phyloP scores from a whole-genome alignment of 1,140 invertebrate species.

The Arctopsyche grandis region DNA sequence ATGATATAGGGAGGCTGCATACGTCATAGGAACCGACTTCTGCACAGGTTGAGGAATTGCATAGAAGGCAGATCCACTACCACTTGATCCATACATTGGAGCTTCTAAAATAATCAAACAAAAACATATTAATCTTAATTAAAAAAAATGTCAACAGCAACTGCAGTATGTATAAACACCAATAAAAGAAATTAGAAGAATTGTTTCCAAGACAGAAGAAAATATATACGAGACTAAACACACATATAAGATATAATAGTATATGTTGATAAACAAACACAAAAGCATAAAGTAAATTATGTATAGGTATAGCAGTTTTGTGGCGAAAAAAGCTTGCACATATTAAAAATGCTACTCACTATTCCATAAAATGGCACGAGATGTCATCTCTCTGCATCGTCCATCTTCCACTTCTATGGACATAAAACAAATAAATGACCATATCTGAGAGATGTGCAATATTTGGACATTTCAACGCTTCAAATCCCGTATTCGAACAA shows the following conservation, averaged over 20 bases:
- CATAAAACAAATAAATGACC: constrained; percentile 57
- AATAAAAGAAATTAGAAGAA: not conserved
- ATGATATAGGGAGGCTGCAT: constrained; percentile 53
- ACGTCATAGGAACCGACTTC: constrained; percentile 60
- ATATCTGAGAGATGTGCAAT: not conserved
- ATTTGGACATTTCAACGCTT: not conserved
- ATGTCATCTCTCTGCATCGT: constrained; percentile 74
- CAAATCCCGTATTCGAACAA: not conserved
- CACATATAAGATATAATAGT: not conserved
- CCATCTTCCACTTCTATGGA: constrained; percentile 82
- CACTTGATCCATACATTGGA: constrained; percentile 60
- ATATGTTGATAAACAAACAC: not conserved
- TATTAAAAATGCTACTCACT: constrained; percentile 70
- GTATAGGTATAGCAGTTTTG: not conserved
- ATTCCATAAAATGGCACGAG: constrained; percentile 82
- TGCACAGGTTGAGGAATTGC: constrained; percentile 60
- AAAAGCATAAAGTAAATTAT: not conserved
- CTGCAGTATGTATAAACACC: not conserved
- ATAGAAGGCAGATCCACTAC: constrained; percentile 59
- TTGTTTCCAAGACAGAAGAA: constrained; percentile 13
- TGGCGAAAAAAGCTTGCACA: constrained; percentile 5
- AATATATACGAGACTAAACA: not conserved
- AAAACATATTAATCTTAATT: constrained; percentile 57
- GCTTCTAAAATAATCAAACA: constrained; percentile 55
- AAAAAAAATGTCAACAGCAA: constrained; percentile 47